These are phyloP conservation scores for Crotalus viridis DNA, from an alignment of 2,113 vertebrate genomes.

Conservation along the genomic window DNA sequence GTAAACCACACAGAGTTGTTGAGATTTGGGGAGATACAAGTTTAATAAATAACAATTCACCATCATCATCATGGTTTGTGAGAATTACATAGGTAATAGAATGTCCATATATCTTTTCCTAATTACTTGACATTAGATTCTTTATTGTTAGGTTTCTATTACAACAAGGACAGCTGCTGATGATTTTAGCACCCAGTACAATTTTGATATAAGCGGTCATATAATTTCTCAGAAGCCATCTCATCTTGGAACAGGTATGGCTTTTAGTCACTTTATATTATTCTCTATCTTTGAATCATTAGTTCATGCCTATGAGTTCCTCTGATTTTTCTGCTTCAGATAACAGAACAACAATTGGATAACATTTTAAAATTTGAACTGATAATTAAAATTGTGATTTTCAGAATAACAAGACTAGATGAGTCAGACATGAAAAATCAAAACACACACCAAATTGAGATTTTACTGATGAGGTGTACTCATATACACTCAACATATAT, in stretches of 20 bases:
- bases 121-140: not conserved
- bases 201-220: slow-evolving; percentile 79
- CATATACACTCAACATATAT: not conserved
- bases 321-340: not conserved
- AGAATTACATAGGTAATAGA: not conserved
- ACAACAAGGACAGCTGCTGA: slow-evolving; percentile 87
- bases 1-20: not conserved
- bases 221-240: slow-evolving; percentile 87
- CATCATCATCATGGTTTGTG: not conserved
- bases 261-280: not conserved
- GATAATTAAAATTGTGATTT: not conserved
- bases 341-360: not conserved
- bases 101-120: not conserved
- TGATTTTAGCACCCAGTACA: slow-evolving; percentile 82
- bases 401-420: not conserved
- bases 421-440: not conserved
- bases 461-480: not conserved
- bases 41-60: not conserved
- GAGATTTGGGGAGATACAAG: not conserved
- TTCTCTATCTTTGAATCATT: not conserved
- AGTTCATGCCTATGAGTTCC: not conserved
- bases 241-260: slow-evolving; percentile 86
- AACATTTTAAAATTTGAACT: not conserved
- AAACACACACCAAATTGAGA: not conserved
- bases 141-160: slow-evolving; percentile 79